Evolutionary conservation across 2,888 invertebrate genomes (phyloP).

Genomic region (Trichogramma evanescens): DNA sequence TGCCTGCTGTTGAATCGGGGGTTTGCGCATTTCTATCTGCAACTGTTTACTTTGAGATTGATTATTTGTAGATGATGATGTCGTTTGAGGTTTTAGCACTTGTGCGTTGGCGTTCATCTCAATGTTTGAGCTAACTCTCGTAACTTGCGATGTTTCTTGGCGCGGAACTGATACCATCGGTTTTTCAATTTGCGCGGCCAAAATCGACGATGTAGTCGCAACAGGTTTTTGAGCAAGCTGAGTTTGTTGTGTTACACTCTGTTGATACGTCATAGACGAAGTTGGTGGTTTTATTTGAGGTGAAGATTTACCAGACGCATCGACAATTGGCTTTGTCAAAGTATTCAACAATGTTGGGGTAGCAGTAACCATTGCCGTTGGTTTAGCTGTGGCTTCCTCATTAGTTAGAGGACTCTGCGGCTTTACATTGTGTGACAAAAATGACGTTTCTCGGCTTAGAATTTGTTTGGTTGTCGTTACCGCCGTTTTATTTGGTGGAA

Average conservation of each 20-base stretch:
- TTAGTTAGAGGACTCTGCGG: conserved; percentile 35
- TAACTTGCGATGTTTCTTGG: conserved; percentile 13
- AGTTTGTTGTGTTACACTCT: not conserved
- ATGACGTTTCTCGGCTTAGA: conserved; percentile 41
- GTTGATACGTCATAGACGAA: conserved; percentile 14
- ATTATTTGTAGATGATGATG: conserved; percentile 12
- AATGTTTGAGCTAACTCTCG: conserved; percentile 17
- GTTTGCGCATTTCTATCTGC: conserved; percentile 17
- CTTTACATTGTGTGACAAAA: conserved; percentile 39
- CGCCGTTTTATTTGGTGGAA: conserved; percentile 32
- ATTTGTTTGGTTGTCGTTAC: conserved; percentile 32
- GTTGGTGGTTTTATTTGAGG: conserved; percentile 15
- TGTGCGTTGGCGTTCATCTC: conserved; percentile 10
- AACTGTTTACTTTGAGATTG: conserved; percentile 6
- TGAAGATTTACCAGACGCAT: conserved; percentile 28
- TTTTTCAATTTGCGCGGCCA: conserved; percentile 4
- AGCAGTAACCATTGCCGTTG: conserved; percentile 6
- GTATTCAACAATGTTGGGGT: conserved; percentile 12
- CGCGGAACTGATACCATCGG: conserved; percentile 8
- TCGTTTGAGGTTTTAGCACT: conserved; percentile 20
- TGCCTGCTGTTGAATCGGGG: conserved; percentile 22
- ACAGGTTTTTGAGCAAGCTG: conserved; percentile 13
- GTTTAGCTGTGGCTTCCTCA: conserved; percentile 36
- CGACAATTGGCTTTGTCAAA: conserved; percentile 25
- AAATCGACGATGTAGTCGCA: conserved; percentile 1